These are phyloP conservation scores for Sipha flava DNA, from an alignment of 1,140 invertebrate genomes.

Conservation along the genomic window DNA sequence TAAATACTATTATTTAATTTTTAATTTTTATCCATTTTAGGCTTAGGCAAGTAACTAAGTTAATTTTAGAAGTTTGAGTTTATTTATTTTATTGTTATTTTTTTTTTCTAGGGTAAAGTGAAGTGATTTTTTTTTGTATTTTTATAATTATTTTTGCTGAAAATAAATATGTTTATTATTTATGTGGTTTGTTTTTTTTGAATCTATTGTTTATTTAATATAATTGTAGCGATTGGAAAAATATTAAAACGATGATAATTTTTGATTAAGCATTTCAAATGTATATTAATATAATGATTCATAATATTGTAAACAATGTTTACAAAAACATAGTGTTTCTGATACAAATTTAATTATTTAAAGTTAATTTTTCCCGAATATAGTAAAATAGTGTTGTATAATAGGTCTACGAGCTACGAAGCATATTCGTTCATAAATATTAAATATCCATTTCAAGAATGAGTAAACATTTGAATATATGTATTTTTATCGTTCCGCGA, in stretches of 20 bases:
- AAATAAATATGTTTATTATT: neutral
- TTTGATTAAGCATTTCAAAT: neutral
- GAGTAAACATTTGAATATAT: neutral
- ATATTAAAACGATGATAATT: neutral
- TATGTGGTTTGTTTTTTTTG: neutral
- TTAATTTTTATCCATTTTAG: neutral
- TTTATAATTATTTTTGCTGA: neutral
- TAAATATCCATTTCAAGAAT: too few species aligned
- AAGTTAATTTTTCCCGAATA: neutral
- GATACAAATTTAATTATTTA: neutral
- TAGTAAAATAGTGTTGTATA: neutral
- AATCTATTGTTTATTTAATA: neutral
- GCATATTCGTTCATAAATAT: neutral
- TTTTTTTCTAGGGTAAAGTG: neutral
- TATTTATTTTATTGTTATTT: neutral
- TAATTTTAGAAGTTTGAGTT: neutral
- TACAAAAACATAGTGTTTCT: too few species aligned
- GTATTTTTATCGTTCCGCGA: neutral
- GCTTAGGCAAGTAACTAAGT: neutral
- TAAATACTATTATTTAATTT: neutral
- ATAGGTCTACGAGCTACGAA: neutral
- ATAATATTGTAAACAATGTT: neutral
- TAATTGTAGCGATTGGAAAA: neutral
- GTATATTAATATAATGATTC: neutral
- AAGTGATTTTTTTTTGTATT: neutral